Base-by-base conservation (phyloP, 2,888 invertebrate genomes). In the Cryptocephalus moraei region DNA sequence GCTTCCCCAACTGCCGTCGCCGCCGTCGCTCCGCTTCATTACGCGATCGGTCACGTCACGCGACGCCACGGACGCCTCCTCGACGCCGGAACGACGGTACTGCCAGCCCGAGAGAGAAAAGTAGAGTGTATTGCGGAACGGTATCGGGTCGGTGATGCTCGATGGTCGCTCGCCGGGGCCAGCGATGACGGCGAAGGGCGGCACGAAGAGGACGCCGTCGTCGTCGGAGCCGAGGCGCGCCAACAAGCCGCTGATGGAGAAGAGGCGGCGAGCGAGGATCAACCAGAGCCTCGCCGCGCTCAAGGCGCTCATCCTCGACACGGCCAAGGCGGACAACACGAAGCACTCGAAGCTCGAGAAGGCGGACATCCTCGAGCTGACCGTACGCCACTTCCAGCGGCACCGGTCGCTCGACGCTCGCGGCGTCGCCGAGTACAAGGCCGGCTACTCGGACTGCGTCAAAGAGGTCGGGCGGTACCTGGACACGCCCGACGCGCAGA, bases 281-380 rank as follows among this genome's bases (percentile, higher is more conserved):
- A 85, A 85, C 69, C 82, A 83, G 69, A 83, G 84, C 64, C 70
- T 85, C 62, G 82, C 82, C 56, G 81, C 82, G 60, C 73, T 85
- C 48, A 84, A 84, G 71, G 78, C 81, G 47, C 75, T 85, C 40
- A 84, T 85, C 56, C 73, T 84, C 52, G 83, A 84, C 70, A 80
- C 81, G 49, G 82, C 82, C 39, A 79, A 80, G 66, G 75, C 73
- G 60, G 80, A 74, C 73, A 79, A 78, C 66, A 82, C 82, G 44
- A 83, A 83, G 62, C 87, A 88, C 65, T 84, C 85, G 51, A 90
- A 89, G 70, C 73, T 89, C 67, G 89, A 90, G 70, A 90, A 90
- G 67, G 86, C 86, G 3, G 90, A 90, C 69, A 89, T 90, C 58
- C 70, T 90, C 52, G 90, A 90, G 69, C 75, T 89, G 66, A 87